A percentile compares a stretch with the other conserved stretches of the same genome.
phyloP scores from a whole-genome alignment of 2,797 vertebrate genomes.

The Acanthurus tractus region DNA sequence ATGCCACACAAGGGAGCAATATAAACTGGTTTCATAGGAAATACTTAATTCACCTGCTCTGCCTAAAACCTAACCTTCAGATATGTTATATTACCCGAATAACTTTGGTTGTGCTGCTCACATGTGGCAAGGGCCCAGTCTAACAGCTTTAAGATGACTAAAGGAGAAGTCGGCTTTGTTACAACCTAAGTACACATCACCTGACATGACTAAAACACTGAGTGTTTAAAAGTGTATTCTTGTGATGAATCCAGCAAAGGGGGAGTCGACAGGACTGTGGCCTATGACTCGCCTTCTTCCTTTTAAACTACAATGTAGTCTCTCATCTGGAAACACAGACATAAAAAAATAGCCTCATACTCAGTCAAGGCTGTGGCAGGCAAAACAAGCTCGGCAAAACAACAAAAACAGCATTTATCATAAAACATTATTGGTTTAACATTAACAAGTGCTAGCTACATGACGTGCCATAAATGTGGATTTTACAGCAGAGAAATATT shows the following conservation, averaged over 20 bases:
- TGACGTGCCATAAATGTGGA: not conserved
- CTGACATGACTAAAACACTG: conserved; percentile 39
- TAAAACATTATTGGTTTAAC: not conserved
- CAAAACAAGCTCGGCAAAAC: not conserved
- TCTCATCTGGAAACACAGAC: conserved; percentile 19
- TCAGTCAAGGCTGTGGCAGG: too few species aligned
- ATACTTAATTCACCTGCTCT: too few species aligned
- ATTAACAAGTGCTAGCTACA: not conserved
- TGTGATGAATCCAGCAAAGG: not conserved
- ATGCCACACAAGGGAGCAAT: not conserved
- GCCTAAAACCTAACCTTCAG: not conserved
- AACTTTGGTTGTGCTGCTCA: not conserved
- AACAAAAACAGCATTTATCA: not conserved
- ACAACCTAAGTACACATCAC: conserved; percentile 40
- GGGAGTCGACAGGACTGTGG: not conserved
- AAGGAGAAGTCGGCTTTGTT: conserved; percentile 26
- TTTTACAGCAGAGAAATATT: not conserved
- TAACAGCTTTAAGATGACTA: not conserved
- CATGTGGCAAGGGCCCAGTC: not conserved
- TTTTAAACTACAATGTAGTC: not conserved
- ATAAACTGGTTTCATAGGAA: not conserved
- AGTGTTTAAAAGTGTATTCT: conserved; percentile 2
- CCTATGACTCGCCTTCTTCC: not conserved
- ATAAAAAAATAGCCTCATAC: not conserved
- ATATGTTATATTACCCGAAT: not conserved